Conservation (phyloP, 2,888 invertebrate genomes). For the Macrophya annulata region DNA sequence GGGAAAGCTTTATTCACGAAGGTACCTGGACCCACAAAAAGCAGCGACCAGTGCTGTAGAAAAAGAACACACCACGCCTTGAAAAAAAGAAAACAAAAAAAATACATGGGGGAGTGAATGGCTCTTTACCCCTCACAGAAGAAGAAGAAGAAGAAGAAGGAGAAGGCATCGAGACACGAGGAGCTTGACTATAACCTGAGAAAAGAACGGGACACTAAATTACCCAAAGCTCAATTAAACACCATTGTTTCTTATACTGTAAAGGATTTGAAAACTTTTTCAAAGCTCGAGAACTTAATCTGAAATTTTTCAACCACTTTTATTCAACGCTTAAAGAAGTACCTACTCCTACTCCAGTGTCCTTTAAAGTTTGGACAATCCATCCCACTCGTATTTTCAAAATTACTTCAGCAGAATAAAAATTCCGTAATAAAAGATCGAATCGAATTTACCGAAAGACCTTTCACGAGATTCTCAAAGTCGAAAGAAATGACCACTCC, state of each 20-base stretch:
- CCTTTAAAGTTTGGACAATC: neutral
- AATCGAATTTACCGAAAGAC: neutral
- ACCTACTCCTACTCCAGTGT: no score
- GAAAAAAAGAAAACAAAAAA: conserved; percentile 11
- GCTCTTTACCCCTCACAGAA: conserved; percentile 19
- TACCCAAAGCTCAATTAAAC: conserved; percentile 1
- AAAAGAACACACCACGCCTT: neutral
- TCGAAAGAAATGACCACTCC: conserved; percentile 1
- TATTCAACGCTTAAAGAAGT: neutral
- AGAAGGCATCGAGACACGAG: neutral
- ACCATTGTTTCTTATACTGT: neutral
- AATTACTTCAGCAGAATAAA: neutral
- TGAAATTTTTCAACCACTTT: neutral
- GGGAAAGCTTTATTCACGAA: conserved; percentile 62
- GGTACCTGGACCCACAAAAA: conserved; percentile 43
- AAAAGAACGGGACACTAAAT: conserved; percentile 18
- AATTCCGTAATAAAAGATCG: neutral
- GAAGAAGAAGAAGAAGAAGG: neutral
- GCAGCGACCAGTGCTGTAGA: conserved; percentile 41
- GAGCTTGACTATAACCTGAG: neutral
- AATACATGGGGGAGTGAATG: conserved; percentile 21
- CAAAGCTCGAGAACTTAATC: neutral
- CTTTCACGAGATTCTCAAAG: neutral
- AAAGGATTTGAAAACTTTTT: neutral
- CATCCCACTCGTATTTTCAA: neutral